Evolutionary conservation across 2,888 invertebrate species (phyloP), one percentile per base, ranked within the genome.

Genomic region (Alloscopus bannaensis): DNA sequence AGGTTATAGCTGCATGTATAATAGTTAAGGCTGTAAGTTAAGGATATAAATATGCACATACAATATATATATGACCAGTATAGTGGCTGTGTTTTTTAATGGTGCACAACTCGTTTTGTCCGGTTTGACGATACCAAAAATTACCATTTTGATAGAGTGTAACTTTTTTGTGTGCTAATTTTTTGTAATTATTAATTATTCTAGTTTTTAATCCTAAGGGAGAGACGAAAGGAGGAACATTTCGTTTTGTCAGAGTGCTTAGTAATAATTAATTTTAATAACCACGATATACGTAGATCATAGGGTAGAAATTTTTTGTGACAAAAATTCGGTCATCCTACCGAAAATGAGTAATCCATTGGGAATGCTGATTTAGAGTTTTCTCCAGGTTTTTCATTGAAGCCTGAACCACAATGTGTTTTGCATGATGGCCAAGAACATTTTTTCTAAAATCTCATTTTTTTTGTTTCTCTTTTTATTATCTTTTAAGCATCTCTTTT

Each of bases 51-150:
- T n/a, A n/a, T n/a, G n/a, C n/a, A n/a, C n/a, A n/a, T n/a, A n/a
- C n/a, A n/a, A n/a, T n/a, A 36, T 20, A 65, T 36, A 4, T n/a
- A 62, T 64, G 77, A 77, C 77, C 77, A 77, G 77, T 77, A 70
- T 77, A 70, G 77, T 77, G 77, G 77, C 77, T 77, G 77, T 77
- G 77, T 77, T 77, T 76, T 78, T 84, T 84, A 76, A 83, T 84
- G 84, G 84, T 84, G 84, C 84, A 82, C 83, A 84, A 83, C 82
- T 83, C 82, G 81, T 83, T 83, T 83, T 83, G 83, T 83, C 83
- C 81, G 84, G 82, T 84, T 82, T 81, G 81, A 83, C 81, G 83
- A 83, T 83, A 83, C 84, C 83, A 84, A 84, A 84, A 84, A 79
- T 82, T 82, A 83, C 83, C 83, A 83, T 83, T 80, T 81, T 82